These are phyloP conservation scores for Hestina assimilis DNA, from an alignment of 1,140 invertebrate species.

Conservation along the genomic window DNA sequence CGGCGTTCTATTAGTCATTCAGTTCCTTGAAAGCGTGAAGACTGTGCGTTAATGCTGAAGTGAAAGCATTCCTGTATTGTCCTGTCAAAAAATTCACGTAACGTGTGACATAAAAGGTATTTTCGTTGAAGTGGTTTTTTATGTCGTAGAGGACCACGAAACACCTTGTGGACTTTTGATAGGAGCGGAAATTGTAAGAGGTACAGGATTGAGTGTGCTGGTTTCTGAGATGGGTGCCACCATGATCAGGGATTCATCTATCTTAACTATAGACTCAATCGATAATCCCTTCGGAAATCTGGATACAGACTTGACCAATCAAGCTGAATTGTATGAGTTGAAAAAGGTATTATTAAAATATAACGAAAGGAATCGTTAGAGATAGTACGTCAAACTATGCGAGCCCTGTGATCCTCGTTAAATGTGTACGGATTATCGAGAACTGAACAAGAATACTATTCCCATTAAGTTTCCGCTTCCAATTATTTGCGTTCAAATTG, in stretches of 20 bases:
- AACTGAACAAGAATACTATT: constrained; percentile 12
- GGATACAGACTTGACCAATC: constrained; percentile 15
- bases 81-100: constrained; percentile 7
- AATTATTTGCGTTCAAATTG: constrained; percentile 24
- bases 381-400: constrained; percentile 15
- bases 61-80: constrained; percentile 17
- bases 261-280: not conserved
- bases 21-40: constrained; percentile 16
- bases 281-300: constrained; percentile 6
- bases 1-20: constrained; percentile 3
- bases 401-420: constrained; percentile 19
- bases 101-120: constrained; percentile 16
- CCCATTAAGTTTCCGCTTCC: constrained; percentile 17
- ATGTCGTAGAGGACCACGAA: constrained; percentile 20
- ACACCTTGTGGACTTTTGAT: constrained; percentile 17
- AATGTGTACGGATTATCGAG: constrained; percentile 22
- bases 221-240: constrained; percentile 9
- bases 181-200: constrained; percentile 17
- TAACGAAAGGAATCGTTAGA: constrained; percentile 7
- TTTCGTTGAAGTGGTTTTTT: constrained; percentile 11
- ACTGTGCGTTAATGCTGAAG: constrained; percentile 14
- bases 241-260: not conserved
- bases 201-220: constrained; percentile 19
- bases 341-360: constrained; percentile 11
- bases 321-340: constrained; percentile 9